Evolutionary conservation across 1,140 invertebrate genomes (phyloP), one percentile per base, ranked within the genome.

Genomic region (Drosophila saltans): DNA sequence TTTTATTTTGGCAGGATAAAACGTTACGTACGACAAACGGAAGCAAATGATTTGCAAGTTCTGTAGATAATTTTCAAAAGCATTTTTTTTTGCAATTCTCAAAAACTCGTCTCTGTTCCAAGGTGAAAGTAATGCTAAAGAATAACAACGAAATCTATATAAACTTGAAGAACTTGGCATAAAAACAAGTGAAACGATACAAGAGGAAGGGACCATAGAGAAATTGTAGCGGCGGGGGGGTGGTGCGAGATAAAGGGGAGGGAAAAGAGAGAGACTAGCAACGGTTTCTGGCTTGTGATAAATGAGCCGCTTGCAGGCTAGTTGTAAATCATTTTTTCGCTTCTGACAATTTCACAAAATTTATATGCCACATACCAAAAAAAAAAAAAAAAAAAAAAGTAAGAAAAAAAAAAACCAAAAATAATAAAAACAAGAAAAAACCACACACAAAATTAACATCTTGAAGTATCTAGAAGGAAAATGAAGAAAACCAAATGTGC

Each of bases 31-130:
- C 24, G 61, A 64, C 64, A 65, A 24, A 65, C 75, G 67, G 72
- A 77, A 77, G 75, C 66, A 61, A 78, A 74, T 78, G 63, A 78
- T 78, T 75, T 78, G 71, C 75, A 77, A 74, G 72, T 69, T 59
- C 61, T 68, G 63, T 58, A 58, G 68, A 67, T 57, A 75, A 57
- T 72, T 72, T 41, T 61, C 60, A 57, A 58, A 10, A 45, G 60
- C n/a, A 39, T 62, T 62, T 62, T 16, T 16, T 30, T 2, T 40
- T 62, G 45, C 45, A 52, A 10, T 52, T 52, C 45, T 62, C 41
- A 30, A 39, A 39, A 62, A 39, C 21, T 41, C 36, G 16, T 30
- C 39, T 24, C 7, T 40, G 7, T 21, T 9, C 40, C 55, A 78
- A 75, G 75, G 75, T 78, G 75, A 78, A 78, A 78, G 75, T 66